Percentiles rank a stretch among this genome's conserved stretches.
Evolutionary conservation across 2,113 vertebrate genomes (phyloP).

Genomic region (Xenopus laevis): DNA sequence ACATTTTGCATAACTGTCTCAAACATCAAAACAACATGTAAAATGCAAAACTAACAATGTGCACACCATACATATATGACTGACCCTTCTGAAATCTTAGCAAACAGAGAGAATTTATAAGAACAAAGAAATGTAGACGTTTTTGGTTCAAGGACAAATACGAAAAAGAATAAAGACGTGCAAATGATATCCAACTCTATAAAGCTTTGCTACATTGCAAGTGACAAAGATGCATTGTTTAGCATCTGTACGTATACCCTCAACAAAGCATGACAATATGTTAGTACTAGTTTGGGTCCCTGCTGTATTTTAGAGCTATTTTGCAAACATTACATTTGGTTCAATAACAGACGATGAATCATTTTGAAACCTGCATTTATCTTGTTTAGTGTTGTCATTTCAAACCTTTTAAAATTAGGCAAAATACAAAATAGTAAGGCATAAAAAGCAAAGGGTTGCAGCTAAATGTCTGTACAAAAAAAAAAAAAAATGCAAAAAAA

Average conservation of each 20-base stretch:
- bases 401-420: constrained; percentile 35
- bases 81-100: too few relatives aligned
- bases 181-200: constrained; percentile 26
- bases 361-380: constrained; percentile 56
- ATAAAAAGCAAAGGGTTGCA: constrained; percentile 25
- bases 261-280: constrained; percentile 30
- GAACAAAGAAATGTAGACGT: too few relatives aligned
- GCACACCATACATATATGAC: too few relatives aligned
- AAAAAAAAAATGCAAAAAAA: not conserved
- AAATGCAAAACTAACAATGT: too few relatives aligned
- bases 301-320: constrained; percentile 41
- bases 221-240: constrained; percentile 24
- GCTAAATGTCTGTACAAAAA: constrained; percentile 24
- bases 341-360: constrained; percentile 56
- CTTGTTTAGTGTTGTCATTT: constrained; percentile 55
- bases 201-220: constrained; percentile 25
- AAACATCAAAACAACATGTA: too few relatives aligned
- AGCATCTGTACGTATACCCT: constrained; percentile 38
- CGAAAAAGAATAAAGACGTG: not conserved
- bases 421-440: constrained; percentile 33
- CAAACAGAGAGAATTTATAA: too few relatives aligned
- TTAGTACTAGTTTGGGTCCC: constrained; percentile 40
- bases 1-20: too few relatives aligned
- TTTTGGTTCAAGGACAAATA: too few relatives aligned
- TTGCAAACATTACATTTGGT: constrained; percentile 51